phyloP scores from a whole-genome alignment of 2,888 invertebrate genomes.

The Emmelina monodactyla region DNA sequence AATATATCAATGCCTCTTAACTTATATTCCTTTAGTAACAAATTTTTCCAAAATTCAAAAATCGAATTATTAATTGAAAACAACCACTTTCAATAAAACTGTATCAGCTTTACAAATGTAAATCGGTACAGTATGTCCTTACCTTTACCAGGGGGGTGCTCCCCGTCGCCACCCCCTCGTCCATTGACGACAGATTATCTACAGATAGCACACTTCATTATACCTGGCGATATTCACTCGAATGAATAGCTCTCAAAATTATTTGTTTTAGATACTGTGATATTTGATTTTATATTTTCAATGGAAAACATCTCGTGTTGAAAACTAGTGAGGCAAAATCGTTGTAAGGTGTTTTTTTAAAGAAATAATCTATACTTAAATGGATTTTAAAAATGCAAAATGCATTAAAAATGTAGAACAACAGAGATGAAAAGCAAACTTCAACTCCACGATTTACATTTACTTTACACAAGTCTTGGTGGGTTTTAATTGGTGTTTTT shows the following conservation, averaged over 20 bases:
- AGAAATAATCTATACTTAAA: neutral
- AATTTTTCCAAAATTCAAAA: neutral
- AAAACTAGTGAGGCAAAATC: neutral
- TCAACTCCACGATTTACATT: no score
- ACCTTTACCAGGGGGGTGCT: conserved; percentile 13
- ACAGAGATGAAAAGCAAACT: no score
- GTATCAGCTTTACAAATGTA: neutral
- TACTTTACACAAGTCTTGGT: no score
- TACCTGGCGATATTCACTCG: conserved; percentile 25
- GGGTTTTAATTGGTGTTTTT: no score
- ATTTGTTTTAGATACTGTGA: neutral
- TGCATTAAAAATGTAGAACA: no score
- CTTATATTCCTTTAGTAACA: conserved; percentile 2
- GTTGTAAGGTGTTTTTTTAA: neutral
- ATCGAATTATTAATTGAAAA: neutral
- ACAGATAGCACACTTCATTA: conserved; percentile 35
- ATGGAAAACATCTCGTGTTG: no score
- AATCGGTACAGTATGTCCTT: conserved; percentile 3
- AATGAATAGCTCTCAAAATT: neutral
- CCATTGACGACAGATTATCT: conserved; percentile 47
- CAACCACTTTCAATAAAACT: neutral
- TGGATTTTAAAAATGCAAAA: neutral
- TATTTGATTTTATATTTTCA: neutral
- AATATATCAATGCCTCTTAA: conserved; percentile 15
- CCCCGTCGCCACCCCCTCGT: conserved; percentile 20